phyloP scores from a whole-genome alignment of 2,113 vertebrate genomes.

The Xiphias gladius region DNA sequence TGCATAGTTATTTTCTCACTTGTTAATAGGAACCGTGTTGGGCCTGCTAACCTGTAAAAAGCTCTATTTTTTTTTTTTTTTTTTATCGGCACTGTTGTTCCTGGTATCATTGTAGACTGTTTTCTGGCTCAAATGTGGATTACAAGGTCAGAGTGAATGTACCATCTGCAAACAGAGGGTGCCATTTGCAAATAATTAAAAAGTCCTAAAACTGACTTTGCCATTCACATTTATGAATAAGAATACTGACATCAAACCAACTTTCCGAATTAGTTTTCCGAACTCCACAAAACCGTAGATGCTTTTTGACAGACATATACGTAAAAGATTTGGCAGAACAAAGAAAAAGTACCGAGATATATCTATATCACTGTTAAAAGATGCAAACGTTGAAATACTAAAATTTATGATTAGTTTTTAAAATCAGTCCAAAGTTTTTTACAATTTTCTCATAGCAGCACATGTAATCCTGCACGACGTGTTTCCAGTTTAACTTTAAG shows the following conservation, averaged over 20 bases:
- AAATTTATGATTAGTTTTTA: background rate
- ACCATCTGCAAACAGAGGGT: constrained; percentile 9
- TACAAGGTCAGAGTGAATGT: background rate
- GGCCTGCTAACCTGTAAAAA: background rate
- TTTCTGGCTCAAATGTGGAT: background rate
- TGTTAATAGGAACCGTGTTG: background rate
- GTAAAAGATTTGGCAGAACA: constrained; percentile 6
- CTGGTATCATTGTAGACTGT: background rate
- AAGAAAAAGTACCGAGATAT: background rate
- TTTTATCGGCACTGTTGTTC: background rate
- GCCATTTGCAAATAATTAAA: constrained; percentile 21
- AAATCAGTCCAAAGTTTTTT: background rate
- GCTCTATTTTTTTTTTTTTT: background rate
- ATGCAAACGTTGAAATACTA: background rate
- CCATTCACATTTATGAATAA: background rate
- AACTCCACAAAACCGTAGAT: too few species aligned
- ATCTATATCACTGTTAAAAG: too few species aligned
- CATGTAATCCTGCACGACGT: background rate
- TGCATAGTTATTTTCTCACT: background rate
- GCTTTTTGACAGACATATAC: constrained; percentile 1
- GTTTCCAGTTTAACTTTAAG: background rate
- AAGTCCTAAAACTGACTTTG: background rate
- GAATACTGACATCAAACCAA: background rate
- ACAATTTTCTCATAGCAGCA: background rate
- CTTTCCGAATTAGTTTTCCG: too few species aligned